A percentile compares a stretch with the other conserved stretches of the same genome.
Evolutionary conservation across 2,797 vertebrate species (phyloP).

Genomic region (Falco peregrinus): DNA sequence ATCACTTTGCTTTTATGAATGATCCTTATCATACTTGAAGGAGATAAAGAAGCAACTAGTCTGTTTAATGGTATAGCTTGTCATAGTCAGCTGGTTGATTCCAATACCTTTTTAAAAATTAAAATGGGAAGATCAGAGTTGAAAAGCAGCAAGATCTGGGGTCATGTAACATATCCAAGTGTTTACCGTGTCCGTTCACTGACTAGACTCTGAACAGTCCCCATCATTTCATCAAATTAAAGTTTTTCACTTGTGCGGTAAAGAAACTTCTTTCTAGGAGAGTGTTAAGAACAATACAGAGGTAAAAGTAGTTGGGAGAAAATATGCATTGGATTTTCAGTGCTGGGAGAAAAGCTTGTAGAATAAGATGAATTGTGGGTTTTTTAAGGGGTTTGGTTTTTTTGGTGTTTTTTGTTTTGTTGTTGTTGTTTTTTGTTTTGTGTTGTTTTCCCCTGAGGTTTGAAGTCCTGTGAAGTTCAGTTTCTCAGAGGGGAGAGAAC

Average conservation of each 20-base stretch:
- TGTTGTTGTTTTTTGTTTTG: not conserved
- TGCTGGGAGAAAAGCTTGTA: not conserved
- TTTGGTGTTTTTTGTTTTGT: not conserved
- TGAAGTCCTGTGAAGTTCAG: conserved; percentile 13
- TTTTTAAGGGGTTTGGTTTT: not conserved
- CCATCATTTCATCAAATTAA: not conserved
- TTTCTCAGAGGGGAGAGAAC: not conserved
- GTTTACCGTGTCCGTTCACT: not conserved
- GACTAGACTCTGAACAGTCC: not conserved
- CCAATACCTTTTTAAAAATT: not conserved
- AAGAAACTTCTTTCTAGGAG: not conserved
- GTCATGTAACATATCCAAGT: not conserved
- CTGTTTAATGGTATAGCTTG: not conserved
- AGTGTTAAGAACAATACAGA: not conserved
- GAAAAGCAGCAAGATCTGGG: not conserved
- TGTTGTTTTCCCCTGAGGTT: not conserved
- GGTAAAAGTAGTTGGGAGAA: not conserved
- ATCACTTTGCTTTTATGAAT: not conserved
- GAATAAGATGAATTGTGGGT: not conserved
- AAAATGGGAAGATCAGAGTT: not conserved
- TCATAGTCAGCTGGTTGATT: not conserved
- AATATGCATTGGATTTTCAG: not conserved
- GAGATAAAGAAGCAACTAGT: not conserved
- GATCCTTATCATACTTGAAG: not conserved
- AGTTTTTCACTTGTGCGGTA: not conserved